phyloP scores from a whole-genome alignment of 2,797 vertebrate genomes.

The Gambusia yucatana region DNA sequence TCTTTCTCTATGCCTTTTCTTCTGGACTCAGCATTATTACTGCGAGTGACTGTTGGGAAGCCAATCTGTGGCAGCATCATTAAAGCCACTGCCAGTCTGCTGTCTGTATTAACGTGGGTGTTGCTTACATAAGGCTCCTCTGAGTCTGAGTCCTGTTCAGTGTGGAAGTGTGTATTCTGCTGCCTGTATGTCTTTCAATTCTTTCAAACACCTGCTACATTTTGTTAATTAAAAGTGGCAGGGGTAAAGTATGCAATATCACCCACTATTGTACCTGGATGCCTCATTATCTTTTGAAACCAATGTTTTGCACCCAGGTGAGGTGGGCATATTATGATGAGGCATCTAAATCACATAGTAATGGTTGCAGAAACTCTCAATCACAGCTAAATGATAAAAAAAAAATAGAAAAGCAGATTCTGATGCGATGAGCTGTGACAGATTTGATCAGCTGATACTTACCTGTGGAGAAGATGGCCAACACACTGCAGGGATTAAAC shows the following conservation, averaged over 20 bases:
- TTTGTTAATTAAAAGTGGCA: constrained; percentile 29
- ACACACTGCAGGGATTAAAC: constrained; percentile 1
- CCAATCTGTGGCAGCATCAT: constrained; percentile 47
- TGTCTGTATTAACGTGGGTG: constrained; percentile 41
- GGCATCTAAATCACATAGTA: not conserved
- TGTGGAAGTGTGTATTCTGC: constrained; percentile 45
- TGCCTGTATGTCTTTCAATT: constrained; percentile 39
- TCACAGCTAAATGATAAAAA: constrained; percentile 8
- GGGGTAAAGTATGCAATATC: constrained; percentile 8
- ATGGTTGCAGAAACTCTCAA: not conserved
- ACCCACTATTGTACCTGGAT: constrained; percentile 9
- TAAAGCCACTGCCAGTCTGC: constrained; percentile 44
- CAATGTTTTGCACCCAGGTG: constrained; percentile 6
- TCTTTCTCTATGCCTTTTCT: constrained; percentile 27
- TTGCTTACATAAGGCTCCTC: constrained; percentile 48
- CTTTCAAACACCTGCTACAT: constrained; percentile 43
- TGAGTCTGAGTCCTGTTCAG: constrained; percentile 32
- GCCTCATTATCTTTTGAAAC: constrained; percentile 1
- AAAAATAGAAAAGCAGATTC: not conserved
- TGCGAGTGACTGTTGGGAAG: constrained; percentile 25
- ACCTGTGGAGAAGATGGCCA: not conserved
- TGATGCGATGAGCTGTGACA: constrained; percentile 1
- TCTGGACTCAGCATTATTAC: constrained; percentile 30
- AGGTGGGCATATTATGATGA: not conserved
- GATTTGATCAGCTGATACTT: not conserved